Evolutionary conservation across 1,140 invertebrate genomes (phyloP).

Genomic region (Leptopilina boulardi): DNA sequence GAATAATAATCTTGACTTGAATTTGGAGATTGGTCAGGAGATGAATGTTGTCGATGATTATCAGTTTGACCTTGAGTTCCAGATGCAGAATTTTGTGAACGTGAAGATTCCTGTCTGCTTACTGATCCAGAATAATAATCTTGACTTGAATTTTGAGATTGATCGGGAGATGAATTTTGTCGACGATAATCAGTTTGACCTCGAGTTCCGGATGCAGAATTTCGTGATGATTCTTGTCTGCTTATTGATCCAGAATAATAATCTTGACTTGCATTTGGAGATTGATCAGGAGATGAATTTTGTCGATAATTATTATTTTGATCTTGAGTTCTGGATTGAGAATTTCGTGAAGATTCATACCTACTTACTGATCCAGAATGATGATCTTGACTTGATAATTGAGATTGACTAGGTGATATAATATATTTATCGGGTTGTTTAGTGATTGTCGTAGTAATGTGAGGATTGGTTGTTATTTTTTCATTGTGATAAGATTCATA

Average conservation of each 20-base stretch:
- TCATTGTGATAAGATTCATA: not conserved
- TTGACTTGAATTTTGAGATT: not conserved
- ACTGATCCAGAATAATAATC: not conserved
- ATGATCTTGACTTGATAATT: not conserved
- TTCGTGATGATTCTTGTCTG: not conserved
- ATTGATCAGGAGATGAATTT: not conserved
- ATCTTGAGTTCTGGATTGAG: not conserved
- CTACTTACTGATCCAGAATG: not conserved
- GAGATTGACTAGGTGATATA: not conserved
- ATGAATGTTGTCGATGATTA: not conserved
- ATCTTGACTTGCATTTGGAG: not conserved
- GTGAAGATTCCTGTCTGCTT: not conserved
- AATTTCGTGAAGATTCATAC: not conserved
- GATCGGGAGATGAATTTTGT: not conserved
- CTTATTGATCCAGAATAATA: not conserved
- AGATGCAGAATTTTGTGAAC: not conserved
- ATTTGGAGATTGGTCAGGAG: not conserved
- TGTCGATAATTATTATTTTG: not conserved
- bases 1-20: not conserved
- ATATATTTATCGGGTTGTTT: not conserved
- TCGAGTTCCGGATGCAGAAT: not conserved
- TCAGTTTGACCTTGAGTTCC: not conserved
- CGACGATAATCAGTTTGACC: not conserved
- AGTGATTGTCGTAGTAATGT: not conserved
- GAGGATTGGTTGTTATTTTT: conserved; percentile 9